Evolutionary conservation across 2,888 invertebrate genomes (phyloP), one percentile per base, ranked within the genome.

Genomic region (Lepetodrilus schrolli): DNA sequence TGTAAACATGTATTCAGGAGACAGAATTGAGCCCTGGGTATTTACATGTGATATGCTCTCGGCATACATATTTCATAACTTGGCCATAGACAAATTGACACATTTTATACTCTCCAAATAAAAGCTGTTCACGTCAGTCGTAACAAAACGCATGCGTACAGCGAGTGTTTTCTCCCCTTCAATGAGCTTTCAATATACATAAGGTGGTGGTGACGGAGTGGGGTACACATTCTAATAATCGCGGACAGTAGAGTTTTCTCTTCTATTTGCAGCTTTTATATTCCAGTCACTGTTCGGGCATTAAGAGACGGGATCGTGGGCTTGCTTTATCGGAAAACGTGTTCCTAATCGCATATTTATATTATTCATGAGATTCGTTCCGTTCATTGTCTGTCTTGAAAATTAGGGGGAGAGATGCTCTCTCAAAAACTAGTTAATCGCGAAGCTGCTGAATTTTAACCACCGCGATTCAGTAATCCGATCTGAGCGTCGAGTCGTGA

Each of bases 271-370:
- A 66, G 26, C 65, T 47, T 66, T 65, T 65, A 72, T 72, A 72
- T 72, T 72, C 72, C 30, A 65, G 65, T 66, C 65, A 71, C 72
- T 79, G 73, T 78, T 74, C 72, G 68, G 73, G 78, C 74, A 78
- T 78, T 72, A 74, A 75, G 70, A 58, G 72, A 65, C 74, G 70
- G 65, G 66, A 68, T 58, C 34, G 49, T 21, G 70, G 58, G 70
- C 48, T 51, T 73, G 51, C 74, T 74, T 76, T 78, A 78, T 76
- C 76, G 74, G 66, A 66, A 69, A 51, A 26, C 72, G 76, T 72
- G 75, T 72, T 72, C 73, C 74, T 80, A 80, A 80, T 80, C 71
- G 80, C 78, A 78, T 80, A 80, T 80, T 80, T 80, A 80, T 80
- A 80, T 78, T 80, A 80, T 80, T 80, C 80, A 80, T 80, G 78